Percentiles rank a stretch among this genome's conserved stretches.
Evolutionary conservation across 2,797 vertebrate genomes (phyloP).

Genomic region (Chaetodon trifasciatus): DNA sequence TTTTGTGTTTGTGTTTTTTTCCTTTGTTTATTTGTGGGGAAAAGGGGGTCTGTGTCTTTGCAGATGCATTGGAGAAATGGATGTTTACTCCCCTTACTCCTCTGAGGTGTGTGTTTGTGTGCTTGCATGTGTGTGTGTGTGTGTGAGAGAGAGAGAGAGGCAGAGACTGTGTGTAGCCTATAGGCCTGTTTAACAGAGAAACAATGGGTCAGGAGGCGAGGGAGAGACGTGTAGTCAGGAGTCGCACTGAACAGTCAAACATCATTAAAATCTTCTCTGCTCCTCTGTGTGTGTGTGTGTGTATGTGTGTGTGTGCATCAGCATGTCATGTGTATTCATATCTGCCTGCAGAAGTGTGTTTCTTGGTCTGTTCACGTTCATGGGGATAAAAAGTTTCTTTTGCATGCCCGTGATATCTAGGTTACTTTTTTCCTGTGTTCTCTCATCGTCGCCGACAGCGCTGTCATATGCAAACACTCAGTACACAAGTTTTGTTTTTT

Average conservation of each 20-base stretch:
- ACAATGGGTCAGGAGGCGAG: constrained; percentile 57
- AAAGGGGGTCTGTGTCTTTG: constrained; percentile 22
- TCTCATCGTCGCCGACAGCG: constrained; percentile 6
- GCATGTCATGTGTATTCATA: not conserved
- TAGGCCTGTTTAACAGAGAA: constrained; percentile 67
- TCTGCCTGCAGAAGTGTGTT: constrained; percentile 14
- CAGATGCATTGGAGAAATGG: constrained; percentile 52
- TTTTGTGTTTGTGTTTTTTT: constrained; percentile 37
- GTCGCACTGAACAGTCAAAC: constrained; percentile 72
- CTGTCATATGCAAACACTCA: constrained; percentile 30
- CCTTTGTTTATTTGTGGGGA: constrained; percentile 22
- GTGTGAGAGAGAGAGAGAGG: constrained; percentile 4
- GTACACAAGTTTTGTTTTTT: constrained; percentile 6
- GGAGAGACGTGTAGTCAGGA: constrained; percentile 55
- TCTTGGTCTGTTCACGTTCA: constrained; percentile 25
- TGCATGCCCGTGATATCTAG: constrained; percentile 31
- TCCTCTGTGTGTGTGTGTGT: constrained; percentile 22
- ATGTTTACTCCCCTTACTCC: constrained; percentile 46
- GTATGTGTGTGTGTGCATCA: constrained; percentile 5
- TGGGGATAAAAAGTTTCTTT: constrained; percentile 13
- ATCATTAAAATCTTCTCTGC: constrained; percentile 72
- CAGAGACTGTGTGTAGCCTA: constrained; percentile 32
- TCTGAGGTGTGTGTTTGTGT: constrained; percentile 10
- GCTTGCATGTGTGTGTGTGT: constrained; percentile 7
- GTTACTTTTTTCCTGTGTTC: constrained; percentile 23